Evolutionary conservation across 1,140 invertebrate genomes (phyloP), one percentile per base, ranked within the genome.

Genomic region (Nebria ingens): DNA sequence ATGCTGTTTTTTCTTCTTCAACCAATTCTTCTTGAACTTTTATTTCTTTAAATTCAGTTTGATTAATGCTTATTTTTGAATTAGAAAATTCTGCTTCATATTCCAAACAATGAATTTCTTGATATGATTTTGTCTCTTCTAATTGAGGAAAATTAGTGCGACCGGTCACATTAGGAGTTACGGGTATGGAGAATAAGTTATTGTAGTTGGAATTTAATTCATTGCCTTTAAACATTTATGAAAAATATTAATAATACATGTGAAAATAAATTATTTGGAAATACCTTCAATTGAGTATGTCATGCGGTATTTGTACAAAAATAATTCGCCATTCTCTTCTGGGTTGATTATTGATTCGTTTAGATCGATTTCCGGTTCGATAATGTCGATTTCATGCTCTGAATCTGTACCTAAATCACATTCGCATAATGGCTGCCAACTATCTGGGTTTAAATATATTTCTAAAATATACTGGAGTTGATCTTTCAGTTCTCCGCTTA

Each of bases 341-440:
- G 40, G 17, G 17, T 11, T 3, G 4, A 4, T 9, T 4, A 45
- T 6, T 11, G 40, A 12, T 9, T 45, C 40, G 17, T 9, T 45
- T 17, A 12, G 40, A 45, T 45, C 40, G 4, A 45, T 45, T 45
- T 45, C 40, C 40, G 40, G 40, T 45, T 45, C 40, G 15, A 45
- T 45, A 45, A 45, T 17, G 17, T 45, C 40, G 15, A 45, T 45
- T 45, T 45, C 40, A 45, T 45, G 9, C 15, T 6, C 15, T 45
- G 6, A 6, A 45, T 45, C 40, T 12, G 15, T 11, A 12, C 3
- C 40, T 45, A 45, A 45, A 17, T 17, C 15, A 45, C 40, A 45
- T 45, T 45, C 40, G 17, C 40, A 45, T 12, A 45, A 17, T 45
- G 40, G 40, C 6, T 45, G 15, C 40, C 40, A 45, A 4, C 17